phyloP scores from a whole-genome alignment of 2,113 vertebrate species.

The Phalacrocorax aristotelis region DNA sequence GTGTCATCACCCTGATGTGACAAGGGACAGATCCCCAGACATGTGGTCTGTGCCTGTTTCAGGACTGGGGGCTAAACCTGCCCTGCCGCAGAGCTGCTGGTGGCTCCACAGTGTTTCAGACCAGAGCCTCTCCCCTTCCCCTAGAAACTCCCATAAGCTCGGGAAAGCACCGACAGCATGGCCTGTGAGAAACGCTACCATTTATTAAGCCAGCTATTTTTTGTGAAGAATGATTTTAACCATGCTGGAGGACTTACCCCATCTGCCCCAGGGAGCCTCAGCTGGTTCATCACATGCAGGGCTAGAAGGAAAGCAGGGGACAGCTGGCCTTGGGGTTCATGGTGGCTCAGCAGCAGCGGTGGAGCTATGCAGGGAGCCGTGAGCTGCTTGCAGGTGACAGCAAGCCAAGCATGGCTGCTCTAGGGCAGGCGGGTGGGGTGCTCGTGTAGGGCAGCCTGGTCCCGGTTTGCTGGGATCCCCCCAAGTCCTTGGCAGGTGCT shows the following conservation, averaged over 20 bases:
- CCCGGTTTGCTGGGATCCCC: not conserved
- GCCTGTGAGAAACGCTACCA: constrained; percentile 4
- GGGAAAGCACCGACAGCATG: not conserved
- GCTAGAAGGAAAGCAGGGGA: not conserved
- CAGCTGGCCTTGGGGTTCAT: not conserved
- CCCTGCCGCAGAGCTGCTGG: not conserved
- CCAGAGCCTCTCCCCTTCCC: not conserved
- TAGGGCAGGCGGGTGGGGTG: not conserved
- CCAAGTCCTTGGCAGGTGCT: not conserved
- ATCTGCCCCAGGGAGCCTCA: not conserved
- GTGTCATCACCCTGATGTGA: not conserved
- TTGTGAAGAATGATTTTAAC: not conserved
- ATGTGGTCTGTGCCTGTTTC: not conserved
- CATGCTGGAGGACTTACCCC: not conserved
- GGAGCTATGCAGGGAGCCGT: not conserved
- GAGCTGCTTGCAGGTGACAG: not conserved
- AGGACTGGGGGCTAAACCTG: not conserved
- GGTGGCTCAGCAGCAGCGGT: not conserved
- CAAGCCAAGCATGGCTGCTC: not conserved
- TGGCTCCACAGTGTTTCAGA: not conserved
- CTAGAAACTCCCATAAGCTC: not conserved
- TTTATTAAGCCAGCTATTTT: constrained; percentile 57
- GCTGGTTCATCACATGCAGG: constrained; percentile 6
- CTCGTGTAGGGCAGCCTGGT: not conserved
- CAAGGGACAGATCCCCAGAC: not conserved